Evolutionary conservation across 2,797 vertebrate species (phyloP).

Genomic region (Fistularia commersonii): DNA sequence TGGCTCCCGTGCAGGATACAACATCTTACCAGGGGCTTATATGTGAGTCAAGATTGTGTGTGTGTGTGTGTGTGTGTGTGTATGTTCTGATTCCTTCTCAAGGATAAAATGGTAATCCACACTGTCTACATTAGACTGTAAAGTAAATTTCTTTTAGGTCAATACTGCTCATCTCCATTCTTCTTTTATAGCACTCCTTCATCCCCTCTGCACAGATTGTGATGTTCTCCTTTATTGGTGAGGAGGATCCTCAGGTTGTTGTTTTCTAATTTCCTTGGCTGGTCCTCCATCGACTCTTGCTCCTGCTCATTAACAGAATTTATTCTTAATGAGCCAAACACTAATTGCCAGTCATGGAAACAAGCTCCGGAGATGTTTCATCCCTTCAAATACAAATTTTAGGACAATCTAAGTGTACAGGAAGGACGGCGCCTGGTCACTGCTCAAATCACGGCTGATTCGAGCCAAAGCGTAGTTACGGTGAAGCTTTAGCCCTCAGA

Average conservation of each 20-base stretch:
- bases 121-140: conserved; percentile 24
- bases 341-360: conserved; percentile 44
- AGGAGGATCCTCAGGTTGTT: conserved; percentile 16
- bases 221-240: conserved; percentile 8
- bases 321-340: conserved; percentile 41
- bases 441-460: conserved; percentile 6
- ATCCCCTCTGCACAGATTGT: conserved; percentile 13
- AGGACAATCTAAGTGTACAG: conserved; percentile 20
- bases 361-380: conserved; percentile 9
- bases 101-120: conserved; percentile 39
- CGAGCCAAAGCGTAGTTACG: not conserved
- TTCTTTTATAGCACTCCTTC: conserved; percentile 7
- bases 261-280: not conserved
- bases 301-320: conserved; percentile 39
- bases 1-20: conserved; percentile 19
- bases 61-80: conserved; percentile 9
- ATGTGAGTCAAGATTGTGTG: conserved; percentile 16
- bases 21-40: conserved; percentile 27
- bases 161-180: not conserved
- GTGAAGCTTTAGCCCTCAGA: conserved; percentile 2
- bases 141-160: conserved; percentile 22
- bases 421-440: not conserved
- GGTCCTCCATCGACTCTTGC: conserved; percentile 24
- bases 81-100: conserved; percentile 26
- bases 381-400: conserved; percentile 21